Evolutionary conservation across 2,797 vertebrate species (phyloP), one percentile per base, ranked within the genome.

Genomic region (Sebastes nivosus): DNA sequence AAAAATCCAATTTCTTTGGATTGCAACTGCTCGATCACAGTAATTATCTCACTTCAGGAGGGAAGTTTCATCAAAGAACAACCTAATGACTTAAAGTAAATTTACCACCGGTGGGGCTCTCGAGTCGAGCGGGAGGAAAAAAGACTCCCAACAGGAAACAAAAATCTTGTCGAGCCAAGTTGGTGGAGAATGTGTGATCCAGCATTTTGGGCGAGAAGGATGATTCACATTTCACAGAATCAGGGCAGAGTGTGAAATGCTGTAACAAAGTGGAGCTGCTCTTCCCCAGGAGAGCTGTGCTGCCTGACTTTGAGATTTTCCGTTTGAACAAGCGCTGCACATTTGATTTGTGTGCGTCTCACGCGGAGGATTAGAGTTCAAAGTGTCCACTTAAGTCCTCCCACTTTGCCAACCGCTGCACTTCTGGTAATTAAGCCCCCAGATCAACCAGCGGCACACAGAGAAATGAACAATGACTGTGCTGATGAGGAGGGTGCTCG

Each of bases 361-460:
- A 93, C 82, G 75, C 68, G 66, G 81, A 74, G 91, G 94, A 95
- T 93, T 95, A 93, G 68, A 93, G 91, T 93, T 94, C 94, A 95
- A 94, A 94, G 93, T 93, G 92, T 93, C 92, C 92, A 91, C 89
- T 94, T 94, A 92, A 95, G 86, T 89, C 93, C 84, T 93, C 89
- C 83, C 79, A 91, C 89, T 92, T 93, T 93, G 82, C 93, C 92
- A 91, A 93, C 90, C 85, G 71, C 88, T 90, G 92, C 88, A 94
- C 91, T 94, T 93, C 89, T 90, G 86, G 89, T 93, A 94, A 95
- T 94, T 94, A 95, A 94, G 92, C 92, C 90, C 73, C 82, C 80
- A 86, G 92, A 92, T 94, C 89, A 91, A 89, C 89, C 77, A 77
- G 88, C 84, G 66, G 46, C 92, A 90, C 67, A 86, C 81, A 90